phyloP scores from a whole-genome alignment of 2,797 vertebrate species.

The Toxotes lorentzi region DNA sequence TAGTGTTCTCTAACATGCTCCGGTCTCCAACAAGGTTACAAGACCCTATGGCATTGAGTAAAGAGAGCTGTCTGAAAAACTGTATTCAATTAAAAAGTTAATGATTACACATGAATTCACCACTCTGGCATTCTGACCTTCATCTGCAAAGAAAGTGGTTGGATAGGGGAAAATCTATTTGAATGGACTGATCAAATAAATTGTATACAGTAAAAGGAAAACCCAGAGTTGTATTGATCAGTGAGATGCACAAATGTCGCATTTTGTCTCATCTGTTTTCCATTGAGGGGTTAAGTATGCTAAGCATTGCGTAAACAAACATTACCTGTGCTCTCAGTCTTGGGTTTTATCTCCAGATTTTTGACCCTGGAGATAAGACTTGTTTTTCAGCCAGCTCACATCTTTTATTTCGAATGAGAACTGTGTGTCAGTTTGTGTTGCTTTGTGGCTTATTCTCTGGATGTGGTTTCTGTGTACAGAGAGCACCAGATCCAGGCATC shows the following conservation, averaged over 20 bases:
- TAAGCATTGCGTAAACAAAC: not conserved
- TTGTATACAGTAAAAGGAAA: not conserved
- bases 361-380: no score
- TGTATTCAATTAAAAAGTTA: not conserved
- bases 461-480: slow-evolving; percentile 63
- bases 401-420: not conserved
- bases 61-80: not conserved
- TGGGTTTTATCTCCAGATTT: not conserved
- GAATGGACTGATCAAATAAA: not conserved
- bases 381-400: not conserved
- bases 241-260: not conserved
- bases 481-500: slow-evolving; percentile 58
- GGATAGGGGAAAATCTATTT: not conserved
- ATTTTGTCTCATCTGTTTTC: slow-evolving; percentile 5
- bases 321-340: not conserved
- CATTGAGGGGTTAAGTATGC: not conserved
- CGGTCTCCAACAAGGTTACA: not conserved
- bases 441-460: slow-evolving; percentile 3
- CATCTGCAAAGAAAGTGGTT: not conserved
- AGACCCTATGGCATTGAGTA: not conserved
- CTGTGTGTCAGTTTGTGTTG: not conserved
- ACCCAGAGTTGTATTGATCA: slow-evolving; percentile 14
- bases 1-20: not conserved
- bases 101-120: slow-evolving; percentile 2
- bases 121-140: not conserved